These are phyloP conservation scores for Drosophila littoralis DNA, from an alignment of 1,140 invertebrate genomes.

Conservation along the genomic window DNA sequence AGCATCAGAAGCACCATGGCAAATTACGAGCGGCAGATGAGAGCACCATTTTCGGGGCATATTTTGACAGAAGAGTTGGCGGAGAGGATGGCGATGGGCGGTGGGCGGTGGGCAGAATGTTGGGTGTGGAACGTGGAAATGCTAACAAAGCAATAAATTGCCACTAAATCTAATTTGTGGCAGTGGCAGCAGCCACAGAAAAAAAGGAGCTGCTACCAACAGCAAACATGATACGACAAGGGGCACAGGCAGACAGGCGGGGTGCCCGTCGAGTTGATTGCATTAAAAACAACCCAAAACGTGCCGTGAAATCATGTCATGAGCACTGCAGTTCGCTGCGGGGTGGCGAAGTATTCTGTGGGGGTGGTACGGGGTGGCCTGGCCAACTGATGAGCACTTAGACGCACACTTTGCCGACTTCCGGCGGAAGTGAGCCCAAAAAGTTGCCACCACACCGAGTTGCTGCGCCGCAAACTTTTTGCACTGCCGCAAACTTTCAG, in stretches of 20 bases:
- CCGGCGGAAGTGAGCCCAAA: constrained; percentile 50
- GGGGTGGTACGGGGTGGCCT: background rate
- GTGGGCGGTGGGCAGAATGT: background rate
- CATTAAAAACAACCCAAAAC: constrained; percentile 63
- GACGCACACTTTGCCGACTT: constrained; percentile 56
- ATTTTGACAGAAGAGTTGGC: constrained; percentile 35
- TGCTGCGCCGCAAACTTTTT: constrained; percentile 3
- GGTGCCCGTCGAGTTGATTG: constrained; percentile 45
- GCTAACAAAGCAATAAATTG: constrained; percentile 69
- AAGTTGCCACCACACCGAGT: constrained; percentile 28
- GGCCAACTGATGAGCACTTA: constrained; percentile 54
- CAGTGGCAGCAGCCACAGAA: constrained; percentile 33
- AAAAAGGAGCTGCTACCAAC: constrained; percentile 9
- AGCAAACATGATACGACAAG: constrained; percentile 28
- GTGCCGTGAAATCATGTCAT: constrained; percentile 55
- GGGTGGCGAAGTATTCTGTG: background rate
- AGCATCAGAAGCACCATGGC: constrained; percentile 2
- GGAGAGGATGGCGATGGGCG: background rate
- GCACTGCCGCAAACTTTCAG: constrained; percentile 10
- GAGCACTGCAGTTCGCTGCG: constrained; percentile 25
- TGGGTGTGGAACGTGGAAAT: constrained; percentile 46
- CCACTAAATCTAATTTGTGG: constrained; percentile 68
- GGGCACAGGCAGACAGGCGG: background rate
- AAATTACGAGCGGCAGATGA: constrained; percentile 42
- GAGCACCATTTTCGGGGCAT: constrained; percentile 42